Percentiles rank a stretch among this genome's conserved stretches.
phyloP scores from a whole-genome alignment of 2,113 vertebrate species.

The Pseudolaguvia tuberculata region DNA sequence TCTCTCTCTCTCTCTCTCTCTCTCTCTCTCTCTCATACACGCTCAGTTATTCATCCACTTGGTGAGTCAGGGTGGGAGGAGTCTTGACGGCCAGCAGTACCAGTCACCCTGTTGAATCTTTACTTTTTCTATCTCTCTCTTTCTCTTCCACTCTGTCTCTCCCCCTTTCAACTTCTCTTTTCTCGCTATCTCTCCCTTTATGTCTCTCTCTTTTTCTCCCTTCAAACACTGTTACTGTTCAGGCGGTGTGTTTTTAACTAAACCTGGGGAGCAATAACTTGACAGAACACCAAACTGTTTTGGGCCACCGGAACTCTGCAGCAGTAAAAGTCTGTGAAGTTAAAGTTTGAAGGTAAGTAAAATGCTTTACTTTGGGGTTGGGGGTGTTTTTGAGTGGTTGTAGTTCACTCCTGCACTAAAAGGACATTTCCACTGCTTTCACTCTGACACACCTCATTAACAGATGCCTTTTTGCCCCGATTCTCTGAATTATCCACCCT shows the following conservation, averaged over 20 bases:
- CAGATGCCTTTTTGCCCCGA: conserved; percentile 20
- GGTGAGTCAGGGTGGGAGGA: conserved; percentile 73
- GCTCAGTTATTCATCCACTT: conserved; percentile 69
- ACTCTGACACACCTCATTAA: conserved; percentile 26
- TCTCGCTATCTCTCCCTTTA: conserved; percentile 26
- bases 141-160: conserved; percentile 20
- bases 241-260: conserved; percentile 30
- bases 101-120: conserved; percentile 67
- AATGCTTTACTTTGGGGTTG: neutral
- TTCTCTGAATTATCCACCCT: conserved; percentile 4
- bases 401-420: neutral
- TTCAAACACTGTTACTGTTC: conserved; percentile 23
- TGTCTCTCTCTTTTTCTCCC: conserved; percentile 44
- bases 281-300: conserved; percentile 1
- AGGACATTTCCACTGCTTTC: neutral
- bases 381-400: neutral
- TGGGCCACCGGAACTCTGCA: neutral
- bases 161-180: conserved; percentile 43
- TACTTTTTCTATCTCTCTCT: conserved; percentile 13
- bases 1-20: conserved; percentile 32
- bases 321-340: conserved; percentile 14
- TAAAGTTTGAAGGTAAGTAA: conserved; percentile 39
- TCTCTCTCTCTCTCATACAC: conserved; percentile 43
- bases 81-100: conserved; percentile 69
- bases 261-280: conserved; percentile 19